phyloP scores from a whole-genome alignment of 2,888 invertebrate species.

The Phrixothrix hirtus region DNA sequence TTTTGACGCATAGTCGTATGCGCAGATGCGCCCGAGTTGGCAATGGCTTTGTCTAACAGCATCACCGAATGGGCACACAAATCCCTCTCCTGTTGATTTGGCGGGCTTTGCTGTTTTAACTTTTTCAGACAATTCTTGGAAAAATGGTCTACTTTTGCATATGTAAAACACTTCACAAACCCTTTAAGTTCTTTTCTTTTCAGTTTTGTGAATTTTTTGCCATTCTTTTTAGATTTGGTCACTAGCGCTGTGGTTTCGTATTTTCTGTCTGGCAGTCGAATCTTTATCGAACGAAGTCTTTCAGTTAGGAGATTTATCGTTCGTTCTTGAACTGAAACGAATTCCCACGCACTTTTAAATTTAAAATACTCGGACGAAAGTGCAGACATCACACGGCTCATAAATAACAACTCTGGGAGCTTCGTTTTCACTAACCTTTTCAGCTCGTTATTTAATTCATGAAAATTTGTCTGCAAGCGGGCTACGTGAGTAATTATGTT shows the following conservation, averaged over 20 bases:
- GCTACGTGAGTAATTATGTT: neutral
- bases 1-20: too few relatives aligned
- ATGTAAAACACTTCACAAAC: too few relatives aligned
- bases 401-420: neutral
- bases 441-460: neutral
- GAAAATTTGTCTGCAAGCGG: conserved; percentile 1
- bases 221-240: neutral
- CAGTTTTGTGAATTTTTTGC: too few relatives aligned
- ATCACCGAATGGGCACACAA: too few relatives aligned
- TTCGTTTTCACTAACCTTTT: neutral
- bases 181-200: too few relatives aligned
- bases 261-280: neutral
- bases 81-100: too few relatives aligned
- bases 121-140: too few relatives aligned
- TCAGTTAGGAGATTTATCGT: neutral
- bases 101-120: too few relatives aligned
- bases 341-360: conserved; percentile 5
- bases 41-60: too few relatives aligned
- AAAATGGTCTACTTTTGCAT: too few relatives aligned
- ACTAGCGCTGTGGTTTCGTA: neutral
- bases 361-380: conserved; percentile 1
- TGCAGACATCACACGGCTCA: conserved; percentile 3
- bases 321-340: neutral
- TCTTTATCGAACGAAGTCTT: neutral
- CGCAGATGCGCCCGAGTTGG: too few relatives aligned